Conservation (phyloP, 2,113 vertebrate genomes). For the Sisor rabdophorus region DNA sequence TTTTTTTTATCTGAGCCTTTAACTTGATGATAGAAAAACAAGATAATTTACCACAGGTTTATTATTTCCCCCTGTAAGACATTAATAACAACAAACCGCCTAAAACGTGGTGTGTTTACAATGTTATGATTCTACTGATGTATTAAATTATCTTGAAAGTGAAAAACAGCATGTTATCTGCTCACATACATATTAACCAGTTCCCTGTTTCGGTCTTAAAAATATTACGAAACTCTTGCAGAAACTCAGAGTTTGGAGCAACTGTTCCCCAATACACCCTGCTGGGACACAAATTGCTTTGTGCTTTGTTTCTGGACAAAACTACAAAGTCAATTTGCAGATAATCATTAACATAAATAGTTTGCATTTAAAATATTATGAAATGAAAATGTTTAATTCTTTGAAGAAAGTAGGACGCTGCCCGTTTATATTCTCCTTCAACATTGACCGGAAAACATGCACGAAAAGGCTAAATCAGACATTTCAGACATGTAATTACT, state of each 20-base stretch:
- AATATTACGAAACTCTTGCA: background rate
- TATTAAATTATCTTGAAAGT: slow-evolving; percentile 11
- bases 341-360: slow-evolving; percentile 7
- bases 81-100: slow-evolving; percentile 8
- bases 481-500: too few relatives aligned
- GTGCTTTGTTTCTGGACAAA: slow-evolving; percentile 22
- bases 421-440: background rate
- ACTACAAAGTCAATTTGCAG: slow-evolving; percentile 18
- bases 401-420: background rate
- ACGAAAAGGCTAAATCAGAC: too few relatives aligned
- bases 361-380: background rate
- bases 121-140: slow-evolving; percentile 1
- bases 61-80: slow-evolving; percentile 51
- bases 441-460: background rate
- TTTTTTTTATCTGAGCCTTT: background rate
- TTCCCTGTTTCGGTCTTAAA: background rate
- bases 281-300: slow-evolving; percentile 29
- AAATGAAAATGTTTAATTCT: background rate
- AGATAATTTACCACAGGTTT: slow-evolving; percentile 47
- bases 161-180: slow-evolving; percentile 17
- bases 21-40: background rate
- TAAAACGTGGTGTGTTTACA: background rate
- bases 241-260: background rate
- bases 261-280: slow-evolving; percentile 15
- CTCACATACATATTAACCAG: background rate